These are phyloP conservation scores for Acronicta psi DNA, from an alignment of 2,888 invertebrate genomes.

Conservation along the genomic window DNA sequence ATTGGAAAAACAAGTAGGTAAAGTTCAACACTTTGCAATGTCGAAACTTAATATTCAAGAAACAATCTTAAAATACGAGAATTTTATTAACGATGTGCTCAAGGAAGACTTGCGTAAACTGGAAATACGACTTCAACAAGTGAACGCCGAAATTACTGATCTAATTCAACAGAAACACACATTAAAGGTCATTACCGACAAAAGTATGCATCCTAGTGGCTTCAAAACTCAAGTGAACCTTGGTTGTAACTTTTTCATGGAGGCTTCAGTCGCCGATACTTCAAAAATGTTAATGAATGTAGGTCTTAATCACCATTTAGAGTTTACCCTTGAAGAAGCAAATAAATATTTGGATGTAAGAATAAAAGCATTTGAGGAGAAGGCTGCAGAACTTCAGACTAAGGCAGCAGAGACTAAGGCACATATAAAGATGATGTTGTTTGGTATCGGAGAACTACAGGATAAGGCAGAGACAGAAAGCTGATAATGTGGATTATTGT, in stretches of 20 bases:
- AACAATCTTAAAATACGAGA: conserved; percentile 88
- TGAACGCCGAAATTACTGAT: conserved; percentile 92
- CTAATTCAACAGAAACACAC: conserved; percentile 92
- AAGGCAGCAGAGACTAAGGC: conserved; percentile 93
- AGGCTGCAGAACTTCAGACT: conserved; percentile 90
- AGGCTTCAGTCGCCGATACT: conserved; percentile 92
- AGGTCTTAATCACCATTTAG: conserved; percentile 93
- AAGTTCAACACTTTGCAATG: conserved; percentile 56
- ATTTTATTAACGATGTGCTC: conserved; percentile 93
- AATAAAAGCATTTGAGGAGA: conserved; percentile 90
- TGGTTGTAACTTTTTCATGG: conserved; percentile 95
- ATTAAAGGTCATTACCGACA: conserved; percentile 90
- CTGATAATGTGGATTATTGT: conserved; percentile 15
- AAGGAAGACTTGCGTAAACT: conserved; percentile 91
- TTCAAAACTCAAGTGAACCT: conserved; percentile 91
- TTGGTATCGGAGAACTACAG: conserved; percentile 91
- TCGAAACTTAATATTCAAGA: conserved; percentile 63
- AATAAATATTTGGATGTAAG: conserved; percentile 92
- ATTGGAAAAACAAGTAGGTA: not conserved
- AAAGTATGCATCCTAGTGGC: conserved; percentile 82
- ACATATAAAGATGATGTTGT: conserved; percentile 93
- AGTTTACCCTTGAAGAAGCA: conserved; percentile 92
- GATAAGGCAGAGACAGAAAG: conserved; percentile 42
- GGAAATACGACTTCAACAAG: conserved; percentile 88
- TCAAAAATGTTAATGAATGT: conserved; percentile 92